Evolutionary conservation across 1,140 invertebrate genomes (phyloP).

Genomic region (Drosophila willistoni): DNA sequence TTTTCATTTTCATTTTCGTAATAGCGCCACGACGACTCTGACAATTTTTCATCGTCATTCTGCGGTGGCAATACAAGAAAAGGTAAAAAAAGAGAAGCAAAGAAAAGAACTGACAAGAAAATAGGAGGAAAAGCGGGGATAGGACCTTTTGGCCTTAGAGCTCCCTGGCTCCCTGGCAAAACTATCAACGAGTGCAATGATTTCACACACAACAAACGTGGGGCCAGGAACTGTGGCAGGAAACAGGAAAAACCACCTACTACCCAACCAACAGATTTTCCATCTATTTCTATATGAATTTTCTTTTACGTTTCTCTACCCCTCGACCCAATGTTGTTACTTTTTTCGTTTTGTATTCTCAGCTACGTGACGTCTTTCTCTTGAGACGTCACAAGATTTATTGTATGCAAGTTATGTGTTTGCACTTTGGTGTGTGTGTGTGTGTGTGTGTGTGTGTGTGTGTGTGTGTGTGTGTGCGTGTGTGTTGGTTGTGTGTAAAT

Average conservation of each 20-base stretch:
- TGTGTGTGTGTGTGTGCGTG: not conserved
- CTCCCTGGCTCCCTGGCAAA: slow-evolving; percentile 33
- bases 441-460: not conserved
- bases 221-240: slow-evolving; percentile 73
- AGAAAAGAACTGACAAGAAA: slow-evolving; percentile 9
- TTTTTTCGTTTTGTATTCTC: slow-evolving; percentile 37
- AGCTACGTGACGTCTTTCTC: slow-evolving; percentile 80
- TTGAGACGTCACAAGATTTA: slow-evolving; percentile 80
- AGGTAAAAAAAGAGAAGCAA: slow-evolving; percentile 37
- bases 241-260: slow-evolving; percentile 75
- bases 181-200: slow-evolving; percentile 69
- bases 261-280: slow-evolving; percentile 40
- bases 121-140: not conserved
- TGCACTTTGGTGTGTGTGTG: slow-evolving; percentile 36
- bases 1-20: slow-evolving; percentile 71
- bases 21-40: slow-evolving; percentile 74
- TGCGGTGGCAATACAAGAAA: slow-evolving; percentile 29
- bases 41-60: slow-evolving; percentile 77
- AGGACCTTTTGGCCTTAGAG: slow-evolving; percentile 42
- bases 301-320: slow-evolving; percentile 29
- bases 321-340: not conserved
- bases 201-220: slow-evolving; percentile 51
- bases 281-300: slow-evolving; percentile 18
- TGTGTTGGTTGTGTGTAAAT: slow-evolving; percentile 57
- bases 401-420: slow-evolving; percentile 74